Base-by-base conservation (phyloP, 2,113 vertebrate genomes). In the Syrrhaptes paradoxus region DNA sequence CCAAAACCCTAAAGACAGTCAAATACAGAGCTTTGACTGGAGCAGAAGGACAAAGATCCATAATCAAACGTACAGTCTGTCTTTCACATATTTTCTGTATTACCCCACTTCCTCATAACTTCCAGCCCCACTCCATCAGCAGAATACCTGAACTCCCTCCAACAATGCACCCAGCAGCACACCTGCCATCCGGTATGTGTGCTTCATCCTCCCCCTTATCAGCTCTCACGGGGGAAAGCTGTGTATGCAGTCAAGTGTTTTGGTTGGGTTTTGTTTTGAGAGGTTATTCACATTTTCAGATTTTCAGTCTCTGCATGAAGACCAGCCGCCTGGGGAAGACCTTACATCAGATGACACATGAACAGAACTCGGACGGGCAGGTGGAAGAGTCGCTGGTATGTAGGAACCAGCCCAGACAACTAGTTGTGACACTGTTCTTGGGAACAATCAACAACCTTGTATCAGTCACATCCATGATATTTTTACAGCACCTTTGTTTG, bases 1-100 rank as follows among this genome's bases (percentile, higher is more conserved):
- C 45, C 77, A 73, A 86, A 94, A 79, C 26, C n/a, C 36, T 73
- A 43, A 92, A 85, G 59, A 36, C 28, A 65, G 45, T 62, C 45
- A 91, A 94, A 91, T 78, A 58, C 45, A 82, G 66, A 89, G 46
- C 41, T 93, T 63, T 76, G 73, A n/a, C 63, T 82, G 48, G 25
- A 61, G 13, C 1, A 6, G 79, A 93, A 87, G 73, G 85, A 85
- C 32, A 89, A 90, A 62, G 11, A 71, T 49, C 29, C 83, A 85
- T 63, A 59, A 46, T 52, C 48, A 63, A 52, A 90, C 74, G 21
- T 34, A 59, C 14, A 24, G 10, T 1, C 49, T 87, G 36, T 34
- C 43, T 85, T 91, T 78, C 46, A 77, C 28, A 52, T 55, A 10
- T 51, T 76, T 76, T 78, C 38, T 88, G 21, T 21, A 49, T 59